Percentiles rank a stretch among this genome's conserved stretches.
These are phyloP conservation scores for Platycnemis pennipes DNA, from an alignment of 2,888 invertebrate species.

Conservation along the genomic window DNA sequence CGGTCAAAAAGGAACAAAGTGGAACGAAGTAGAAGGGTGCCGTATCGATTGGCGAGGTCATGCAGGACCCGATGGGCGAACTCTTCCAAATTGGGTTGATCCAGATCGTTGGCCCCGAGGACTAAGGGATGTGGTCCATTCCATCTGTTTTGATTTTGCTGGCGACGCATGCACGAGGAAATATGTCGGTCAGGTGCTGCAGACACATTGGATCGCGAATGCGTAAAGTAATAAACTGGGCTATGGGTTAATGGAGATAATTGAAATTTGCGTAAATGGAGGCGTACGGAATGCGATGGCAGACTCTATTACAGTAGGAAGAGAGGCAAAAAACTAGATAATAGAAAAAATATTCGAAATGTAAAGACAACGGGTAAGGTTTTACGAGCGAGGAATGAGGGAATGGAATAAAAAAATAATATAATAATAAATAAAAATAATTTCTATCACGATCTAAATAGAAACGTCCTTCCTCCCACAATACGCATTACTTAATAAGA, in stretches of 20 bases:
- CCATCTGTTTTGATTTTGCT: background rate
- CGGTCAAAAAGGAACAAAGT: background rate
- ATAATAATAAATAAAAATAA: no score
- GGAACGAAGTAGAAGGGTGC: background rate
- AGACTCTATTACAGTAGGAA: no score
- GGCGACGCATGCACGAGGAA: background rate
- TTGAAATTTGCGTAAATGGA: background rate
- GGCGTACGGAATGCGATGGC: background rate
- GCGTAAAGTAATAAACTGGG: background rate
- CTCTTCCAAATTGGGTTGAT: background rate
- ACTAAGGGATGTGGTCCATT: background rate
- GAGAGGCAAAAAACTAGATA: no score
- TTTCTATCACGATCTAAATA: no score
- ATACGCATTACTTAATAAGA: no score
- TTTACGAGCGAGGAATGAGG: no score
- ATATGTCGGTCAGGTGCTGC: background rate
- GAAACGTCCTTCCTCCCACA: no score
- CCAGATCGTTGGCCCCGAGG: conserved; percentile 7
- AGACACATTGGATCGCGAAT: background rate
- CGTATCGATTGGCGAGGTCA: background rate
- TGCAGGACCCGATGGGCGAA: background rate
- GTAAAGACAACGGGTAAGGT: no score
- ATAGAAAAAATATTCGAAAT: no score
- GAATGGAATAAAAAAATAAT: no score
- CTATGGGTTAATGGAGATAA: background rate